Conservation (phyloP, 2,113 vertebrate species). For the Pseudopipra pipra region DNA sequence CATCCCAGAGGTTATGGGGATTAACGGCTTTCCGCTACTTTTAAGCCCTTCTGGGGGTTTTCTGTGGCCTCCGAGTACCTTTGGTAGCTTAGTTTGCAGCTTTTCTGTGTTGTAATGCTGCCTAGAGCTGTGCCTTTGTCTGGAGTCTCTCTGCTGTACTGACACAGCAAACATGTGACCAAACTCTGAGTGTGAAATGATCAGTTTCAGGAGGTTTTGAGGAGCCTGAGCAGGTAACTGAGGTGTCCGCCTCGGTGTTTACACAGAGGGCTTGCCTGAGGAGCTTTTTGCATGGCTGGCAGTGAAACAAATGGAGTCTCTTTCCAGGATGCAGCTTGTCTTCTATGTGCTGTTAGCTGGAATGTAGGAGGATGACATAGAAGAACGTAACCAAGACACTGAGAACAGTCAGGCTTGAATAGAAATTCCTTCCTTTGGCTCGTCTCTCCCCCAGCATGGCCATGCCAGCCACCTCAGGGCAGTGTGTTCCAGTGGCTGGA, state of each 20-base stretch:
- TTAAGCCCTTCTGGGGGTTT: neutral
- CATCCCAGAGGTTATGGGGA: neutral
- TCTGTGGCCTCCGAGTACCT: neutral
- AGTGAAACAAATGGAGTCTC: neutral
- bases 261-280: neutral
- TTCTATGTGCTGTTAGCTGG: accelerated
- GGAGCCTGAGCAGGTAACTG: neutral
- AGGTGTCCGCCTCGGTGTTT: neutral
- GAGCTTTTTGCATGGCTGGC: accelerated
- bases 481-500: neutral
- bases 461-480: neutral
- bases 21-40: neutral
- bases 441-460: neutral
- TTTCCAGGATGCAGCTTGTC: neutral
- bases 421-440: neutral
- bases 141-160: neutral
- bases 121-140: neutral
- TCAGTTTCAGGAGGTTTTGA: neutral
- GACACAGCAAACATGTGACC: neutral
- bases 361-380: neutral
- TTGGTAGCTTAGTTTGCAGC: neutral
- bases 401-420: neutral
- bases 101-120: neutral
- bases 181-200: neutral
- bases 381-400: neutral